Evolutionary conservation across 1,140 invertebrate species (phyloP), one percentile per base, ranked within the genome.

Genomic region (Drosophila busckii): DNA sequence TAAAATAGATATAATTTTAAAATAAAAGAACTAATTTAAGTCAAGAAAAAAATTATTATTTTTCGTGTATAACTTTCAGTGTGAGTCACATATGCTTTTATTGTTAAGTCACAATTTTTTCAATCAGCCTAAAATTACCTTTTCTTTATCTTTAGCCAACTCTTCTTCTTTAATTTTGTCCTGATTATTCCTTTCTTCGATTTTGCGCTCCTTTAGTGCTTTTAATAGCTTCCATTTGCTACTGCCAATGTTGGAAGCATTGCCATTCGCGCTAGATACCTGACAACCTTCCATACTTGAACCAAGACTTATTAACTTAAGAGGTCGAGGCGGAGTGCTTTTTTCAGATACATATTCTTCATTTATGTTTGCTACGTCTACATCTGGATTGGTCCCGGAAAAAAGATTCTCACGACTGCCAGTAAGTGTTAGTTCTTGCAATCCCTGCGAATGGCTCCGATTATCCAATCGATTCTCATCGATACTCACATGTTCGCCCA

Each of bases 201-300:
- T 94, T 88, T 96, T 96, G 46, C 93, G 89, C 82, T 96, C 95
- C 85, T 96, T 96, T 17, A 96, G 82, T 3, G 95, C 94, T 88
- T 96, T 97, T 6, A 96, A 87, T 10, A 96, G 88, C 85, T 96
- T 96, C 95, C 95, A 97, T 88, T 95, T 96, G 70, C 94, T 96
- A 16, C 93, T 89, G 19, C 73, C 59, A 28, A 82, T 44, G n/a
- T 58, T 56, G 1, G 44, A 35, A n/a, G 16, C 29, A 31, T 40
- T 35, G 9, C 59, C 59, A 50, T 59, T 70, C 34, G 32, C 56
- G 9, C 19, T 16, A 23, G 19, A 22, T 9, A 7, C 41, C 22
- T 69, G 63, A 4, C 42, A 50, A 20, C 56, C 48, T 5, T 85
- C 85, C 4, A 63, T 35, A 45, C 53, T 71, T 8, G 59, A 66